These are phyloP conservation scores for Patiria pectinifera DNA, from an alignment of 53 echinoderm and acorn worm genomes.

Conservation along the genomic window DNA sequence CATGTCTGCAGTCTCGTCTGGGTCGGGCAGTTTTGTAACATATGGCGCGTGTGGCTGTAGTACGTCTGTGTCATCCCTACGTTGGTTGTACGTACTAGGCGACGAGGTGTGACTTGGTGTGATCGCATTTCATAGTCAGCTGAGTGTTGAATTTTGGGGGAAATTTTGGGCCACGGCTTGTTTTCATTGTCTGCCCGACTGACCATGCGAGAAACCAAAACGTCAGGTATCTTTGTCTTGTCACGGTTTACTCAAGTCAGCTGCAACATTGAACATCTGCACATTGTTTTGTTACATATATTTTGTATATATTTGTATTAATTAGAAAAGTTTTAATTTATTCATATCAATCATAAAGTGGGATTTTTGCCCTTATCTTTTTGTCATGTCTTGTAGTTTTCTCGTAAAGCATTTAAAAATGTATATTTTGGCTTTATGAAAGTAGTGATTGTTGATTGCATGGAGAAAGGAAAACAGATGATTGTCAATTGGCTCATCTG, in stretches of 20 bases:
- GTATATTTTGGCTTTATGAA: too few relatives aligned
- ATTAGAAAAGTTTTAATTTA: too few relatives aligned
- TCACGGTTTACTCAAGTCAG: background rate
- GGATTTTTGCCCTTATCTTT: background rate
- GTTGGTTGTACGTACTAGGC: background rate
- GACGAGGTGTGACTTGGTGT: constrained; percentile 14
- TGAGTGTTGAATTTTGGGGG: constrained; percentile 38
- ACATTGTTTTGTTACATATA: background rate
- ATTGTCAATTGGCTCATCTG: too few relatives aligned
- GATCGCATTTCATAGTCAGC: constrained; percentile 38
- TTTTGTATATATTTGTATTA: background rate
- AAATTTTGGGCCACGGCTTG: background rate
- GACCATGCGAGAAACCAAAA: constrained; percentile 33
- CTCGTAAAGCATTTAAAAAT: background rate
- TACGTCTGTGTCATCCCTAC: background rate
- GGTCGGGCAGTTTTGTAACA: background rate
- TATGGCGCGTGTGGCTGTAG: constrained; percentile 11
- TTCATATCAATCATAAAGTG: too few relatives aligned
- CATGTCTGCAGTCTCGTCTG: constrained; percentile 29
- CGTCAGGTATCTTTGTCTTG: constrained; percentile 22
- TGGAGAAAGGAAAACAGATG: too few relatives aligned
- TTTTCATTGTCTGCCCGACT: constrained; percentile 20
- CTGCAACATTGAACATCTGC: background rate
- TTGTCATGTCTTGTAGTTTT: background rate
- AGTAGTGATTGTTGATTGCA: too few relatives aligned